Conservation (phyloP, 2,113 vertebrate species). For the Tragelaphus strepsiceros region DNA sequence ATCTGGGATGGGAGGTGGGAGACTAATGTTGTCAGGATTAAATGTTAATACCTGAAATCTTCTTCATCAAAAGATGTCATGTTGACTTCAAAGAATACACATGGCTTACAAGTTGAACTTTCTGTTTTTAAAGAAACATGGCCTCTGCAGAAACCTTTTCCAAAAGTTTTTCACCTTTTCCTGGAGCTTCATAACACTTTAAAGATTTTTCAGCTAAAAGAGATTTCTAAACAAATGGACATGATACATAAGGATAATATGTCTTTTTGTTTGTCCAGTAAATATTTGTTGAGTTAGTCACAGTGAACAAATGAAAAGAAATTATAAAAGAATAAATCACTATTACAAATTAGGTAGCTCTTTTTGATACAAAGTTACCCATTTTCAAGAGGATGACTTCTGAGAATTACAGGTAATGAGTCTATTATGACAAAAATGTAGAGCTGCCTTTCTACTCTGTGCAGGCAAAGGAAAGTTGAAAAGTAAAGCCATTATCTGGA, state of each 20-base stretch:
- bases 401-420: not conserved
- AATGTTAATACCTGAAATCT: not conserved
- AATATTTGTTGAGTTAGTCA: conserved; percentile 32
- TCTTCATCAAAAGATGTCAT: not conserved
- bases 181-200: not conserved
- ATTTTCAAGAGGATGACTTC: not conserved
- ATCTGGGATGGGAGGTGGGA: not conserved
- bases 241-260: not conserved
- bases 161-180: not conserved
- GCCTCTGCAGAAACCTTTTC: not conserved
- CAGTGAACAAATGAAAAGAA: not conserved
- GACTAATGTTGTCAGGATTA: not conserved
- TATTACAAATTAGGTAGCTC: not conserved
- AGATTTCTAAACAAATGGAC: not conserved
- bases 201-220: not conserved
- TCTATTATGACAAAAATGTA: not conserved
- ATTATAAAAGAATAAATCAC: not conserved
- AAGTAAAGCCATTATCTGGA: conserved; percentile 51
- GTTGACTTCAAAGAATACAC: not conserved
- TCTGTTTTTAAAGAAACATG: not conserved
- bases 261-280: not conserved
- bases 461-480: conserved; percentile 5
- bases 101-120: not conserved
- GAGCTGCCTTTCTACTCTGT: not conserved
- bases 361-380: not conserved